Percentiles rank a stretch among this genome's conserved stretches.
Evolutionary conservation across 2,113 vertebrate genomes (phyloP).

Genomic region (Alexandromys fortis): DNA sequence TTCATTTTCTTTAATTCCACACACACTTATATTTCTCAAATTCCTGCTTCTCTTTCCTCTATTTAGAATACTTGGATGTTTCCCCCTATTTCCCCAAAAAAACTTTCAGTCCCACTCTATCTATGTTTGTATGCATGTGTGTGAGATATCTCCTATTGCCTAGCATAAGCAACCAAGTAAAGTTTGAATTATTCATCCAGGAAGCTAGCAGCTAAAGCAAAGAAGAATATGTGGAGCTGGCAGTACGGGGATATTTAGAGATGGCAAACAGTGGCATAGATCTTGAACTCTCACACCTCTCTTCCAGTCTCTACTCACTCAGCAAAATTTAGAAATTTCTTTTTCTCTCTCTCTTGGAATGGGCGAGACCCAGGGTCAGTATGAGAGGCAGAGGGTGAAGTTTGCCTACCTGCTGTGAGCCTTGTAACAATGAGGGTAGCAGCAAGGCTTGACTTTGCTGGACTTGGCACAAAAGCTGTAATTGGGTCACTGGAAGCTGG

Average conservation of each 20-base stretch:
- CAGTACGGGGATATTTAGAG: background rate
- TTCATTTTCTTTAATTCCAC: background rate
- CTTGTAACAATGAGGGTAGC: background rate
- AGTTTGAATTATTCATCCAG: constrained; percentile 46
- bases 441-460: background rate
- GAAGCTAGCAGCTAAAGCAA: background rate
- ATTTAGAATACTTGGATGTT: background rate
- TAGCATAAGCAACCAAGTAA: constrained; percentile 34
- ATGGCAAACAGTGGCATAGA: background rate
- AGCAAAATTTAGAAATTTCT: background rate
- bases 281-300: background rate
- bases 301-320: background rate
- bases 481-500: background rate
- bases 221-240: background rate
- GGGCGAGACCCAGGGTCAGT: background rate
- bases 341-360: background rate
- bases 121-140: background rate
- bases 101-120: background rate
- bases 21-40: background rate
- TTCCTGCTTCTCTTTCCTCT: background rate
- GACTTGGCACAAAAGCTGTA: background rate
- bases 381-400: background rate
- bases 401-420: background rate
- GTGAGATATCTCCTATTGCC: background rate
- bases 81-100: background rate